Evolutionary conservation across 1,140 invertebrate species (phyloP).

Genomic region (Brachionus asplanchnoidis): DNA sequence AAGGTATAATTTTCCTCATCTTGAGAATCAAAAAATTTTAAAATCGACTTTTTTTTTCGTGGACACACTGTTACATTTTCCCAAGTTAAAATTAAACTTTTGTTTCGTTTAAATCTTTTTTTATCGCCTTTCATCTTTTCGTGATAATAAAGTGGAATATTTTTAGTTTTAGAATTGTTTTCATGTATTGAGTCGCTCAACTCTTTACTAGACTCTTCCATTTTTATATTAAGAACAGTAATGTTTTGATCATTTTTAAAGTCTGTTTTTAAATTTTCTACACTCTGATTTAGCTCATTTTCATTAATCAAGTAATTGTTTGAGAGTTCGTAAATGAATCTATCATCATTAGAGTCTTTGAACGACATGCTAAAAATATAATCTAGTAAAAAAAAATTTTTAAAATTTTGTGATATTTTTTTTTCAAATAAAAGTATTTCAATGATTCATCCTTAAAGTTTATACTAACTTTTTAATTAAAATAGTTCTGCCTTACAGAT

Average conservation of each 20-base stretch:
- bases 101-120: not conserved
- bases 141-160: not conserved
- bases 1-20: not conserved
- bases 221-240: constrained; percentile 10
- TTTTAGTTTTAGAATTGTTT: not conserved
- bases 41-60: not conserved
- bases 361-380: not conserved
- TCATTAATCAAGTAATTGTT: not conserved
- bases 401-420: not conserved
- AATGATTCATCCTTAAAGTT: no score
- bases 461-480: not conserved
- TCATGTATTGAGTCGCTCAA: not conserved
- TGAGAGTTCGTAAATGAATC: not conserved
- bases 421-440: no score
- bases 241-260: not conserved
- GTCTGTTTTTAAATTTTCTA: not conserved
- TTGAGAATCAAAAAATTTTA: constrained; percentile 15
- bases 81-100: not conserved
- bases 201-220: not conserved
- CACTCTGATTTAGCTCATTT: not conserved
- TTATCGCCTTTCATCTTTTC: not conserved
- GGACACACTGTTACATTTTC: constrained; percentile 1
- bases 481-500: not conserved
- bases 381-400: not conserved
- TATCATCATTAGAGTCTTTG: not conserved